These are phyloP conservation scores for Drosophila mercatorum DNA, from an alignment of 2,888 invertebrate genomes.

Conservation along the genomic window DNA sequence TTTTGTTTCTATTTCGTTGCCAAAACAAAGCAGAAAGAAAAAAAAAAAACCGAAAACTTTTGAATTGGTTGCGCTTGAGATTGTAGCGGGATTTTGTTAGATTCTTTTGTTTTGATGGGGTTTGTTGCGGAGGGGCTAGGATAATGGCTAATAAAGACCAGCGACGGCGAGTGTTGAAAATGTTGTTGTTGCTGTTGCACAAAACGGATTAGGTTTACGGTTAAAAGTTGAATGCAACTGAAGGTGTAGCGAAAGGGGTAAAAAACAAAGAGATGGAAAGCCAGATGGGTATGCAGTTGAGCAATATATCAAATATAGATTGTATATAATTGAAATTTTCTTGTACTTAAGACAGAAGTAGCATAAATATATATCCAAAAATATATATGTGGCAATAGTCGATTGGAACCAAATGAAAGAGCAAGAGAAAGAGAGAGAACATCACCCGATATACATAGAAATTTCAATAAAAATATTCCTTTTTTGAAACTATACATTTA, in stretches of 20 bases:
- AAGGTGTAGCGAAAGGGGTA: not conserved
- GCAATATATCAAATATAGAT: not conserved
- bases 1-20: conserved; percentile 17
- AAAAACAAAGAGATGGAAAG: too few relatives aligned
- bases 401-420: too few relatives aligned
- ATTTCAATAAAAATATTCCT: too few relatives aligned
- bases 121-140: conserved; percentile 1
- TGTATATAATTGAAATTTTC: not conserved
- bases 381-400: too few relatives aligned
- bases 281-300: not conserved
- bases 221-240: not conserved
- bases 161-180: conserved; percentile 16
- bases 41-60: conserved; percentile 32
- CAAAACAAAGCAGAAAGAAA: not conserved
- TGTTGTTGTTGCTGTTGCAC: conserved; percentile 8
- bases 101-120: conserved; percentile 31
- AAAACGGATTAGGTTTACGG: conserved; percentile 14
- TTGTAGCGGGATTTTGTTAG: conserved; percentile 37
- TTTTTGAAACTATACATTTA: too few relatives aligned
- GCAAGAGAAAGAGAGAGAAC: too few relatives aligned
- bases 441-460: too few relatives aligned
- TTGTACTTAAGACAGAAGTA: too few relatives aligned
- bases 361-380: too few relatives aligned
- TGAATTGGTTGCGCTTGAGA: conserved; percentile 69
- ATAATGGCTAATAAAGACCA: conserved; percentile 39